Percentiles rank a stretch among this genome's conserved stretches.
These are phyloP conservation scores for Sinocyclocheilus rhinocerous DNA, from an alignment of 2,113 vertebrate species.

Conservation along the genomic window DNA sequence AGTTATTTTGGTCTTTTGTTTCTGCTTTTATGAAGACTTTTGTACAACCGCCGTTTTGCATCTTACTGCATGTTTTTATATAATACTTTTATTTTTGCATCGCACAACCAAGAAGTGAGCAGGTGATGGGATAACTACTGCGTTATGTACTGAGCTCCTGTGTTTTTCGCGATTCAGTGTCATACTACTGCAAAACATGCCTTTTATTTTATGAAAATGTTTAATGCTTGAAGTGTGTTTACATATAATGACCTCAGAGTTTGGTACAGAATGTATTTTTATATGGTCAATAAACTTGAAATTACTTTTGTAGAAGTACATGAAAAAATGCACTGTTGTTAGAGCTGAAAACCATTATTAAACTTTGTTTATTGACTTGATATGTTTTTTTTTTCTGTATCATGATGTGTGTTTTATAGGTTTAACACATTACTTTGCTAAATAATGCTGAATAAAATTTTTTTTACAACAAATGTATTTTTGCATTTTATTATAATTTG, in stretches of 20 bases:
- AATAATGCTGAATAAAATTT: background rate
- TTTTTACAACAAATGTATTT: background rate
- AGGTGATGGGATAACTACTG: background rate
- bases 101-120: background rate
- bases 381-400: background rate
- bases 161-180: background rate
- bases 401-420: background rate
- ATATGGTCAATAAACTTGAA: background rate
- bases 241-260: background rate
- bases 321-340: background rate
- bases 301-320: background rate
- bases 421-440: background rate
- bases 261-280: background rate
- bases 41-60: background rate
- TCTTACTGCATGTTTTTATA: background rate
- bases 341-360: background rate
- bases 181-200: conserved; percentile 6
- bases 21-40: background rate
- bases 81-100: background rate
- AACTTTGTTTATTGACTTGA: background rate
- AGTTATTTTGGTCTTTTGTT: background rate
- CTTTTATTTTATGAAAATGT: background rate
- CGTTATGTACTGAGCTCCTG: background rate
- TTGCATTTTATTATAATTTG: background rate
- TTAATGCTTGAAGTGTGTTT: background rate